These are phyloP conservation scores for Cotesia glomerata DNA, from an alignment of 1,140 invertebrate genomes.

Conservation along the genomic window DNA sequence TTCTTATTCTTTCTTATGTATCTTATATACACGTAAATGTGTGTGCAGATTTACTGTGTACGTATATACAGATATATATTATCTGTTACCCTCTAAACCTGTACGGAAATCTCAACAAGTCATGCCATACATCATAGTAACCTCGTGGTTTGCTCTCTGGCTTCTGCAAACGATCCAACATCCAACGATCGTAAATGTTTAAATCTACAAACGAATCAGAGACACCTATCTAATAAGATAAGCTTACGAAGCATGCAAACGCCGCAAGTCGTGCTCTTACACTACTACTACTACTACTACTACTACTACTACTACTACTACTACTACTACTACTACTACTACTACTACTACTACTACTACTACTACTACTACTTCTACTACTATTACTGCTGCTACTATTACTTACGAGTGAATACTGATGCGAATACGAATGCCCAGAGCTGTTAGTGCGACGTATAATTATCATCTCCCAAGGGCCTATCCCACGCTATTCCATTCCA, in stretches of 20 bases:
- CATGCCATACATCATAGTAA: conserved; percentile 9
- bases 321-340: background rate
- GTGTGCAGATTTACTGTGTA: too few relatives aligned
- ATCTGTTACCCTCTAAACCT: background rate
- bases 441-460: conserved; percentile 23
- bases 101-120: conserved; percentile 1
- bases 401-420: too few relatives aligned
- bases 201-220: background rate
- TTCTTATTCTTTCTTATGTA: background rate
- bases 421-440: conserved; percentile 1
- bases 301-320: background rate
- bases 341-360: background rate
- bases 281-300: background rate
- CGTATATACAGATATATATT: background rate
- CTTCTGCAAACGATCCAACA: background rate
- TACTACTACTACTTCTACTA: background rate
- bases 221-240: conserved; percentile 3
- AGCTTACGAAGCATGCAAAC: background rate
- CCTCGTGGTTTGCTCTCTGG: background rate
- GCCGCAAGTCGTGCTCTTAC: conserved; percentile 19
- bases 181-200: background rate
- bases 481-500: conserved; percentile 30
- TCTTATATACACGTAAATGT: background rate
- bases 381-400: background rate
- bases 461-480: conserved; percentile 36